Evolutionary conservation across 2,797 vertebrate genomes (phyloP).

Genomic region (Chrysolophus pictus): DNA sequence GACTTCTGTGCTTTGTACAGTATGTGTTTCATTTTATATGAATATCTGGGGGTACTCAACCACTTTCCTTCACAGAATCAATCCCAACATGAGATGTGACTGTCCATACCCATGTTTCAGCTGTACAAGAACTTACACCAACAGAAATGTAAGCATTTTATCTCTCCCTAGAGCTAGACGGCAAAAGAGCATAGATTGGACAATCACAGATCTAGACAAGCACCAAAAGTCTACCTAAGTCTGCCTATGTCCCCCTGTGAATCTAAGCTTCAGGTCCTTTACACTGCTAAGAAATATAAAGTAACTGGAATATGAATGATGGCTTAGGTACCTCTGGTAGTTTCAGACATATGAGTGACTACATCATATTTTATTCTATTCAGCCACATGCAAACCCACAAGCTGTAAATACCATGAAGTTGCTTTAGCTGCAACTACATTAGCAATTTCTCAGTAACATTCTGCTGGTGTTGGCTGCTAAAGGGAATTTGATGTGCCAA

Average conservation of each 20-base stretch:
- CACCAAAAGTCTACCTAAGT: neutral
- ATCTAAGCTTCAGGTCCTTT: neutral
- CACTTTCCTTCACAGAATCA: neutral
- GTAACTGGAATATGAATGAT: neutral
- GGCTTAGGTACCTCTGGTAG: neutral
- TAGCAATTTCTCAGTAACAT: neutral
- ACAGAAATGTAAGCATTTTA: neutral
- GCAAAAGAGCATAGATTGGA: neutral
- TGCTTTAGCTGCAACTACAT: neutral
- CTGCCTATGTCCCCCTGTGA: neutral
- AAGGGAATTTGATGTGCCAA: neutral
- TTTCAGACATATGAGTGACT: neutral
- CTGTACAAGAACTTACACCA: neutral
- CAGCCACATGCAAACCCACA: neutral
- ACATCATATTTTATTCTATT: neutral
- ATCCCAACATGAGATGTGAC: neutral
- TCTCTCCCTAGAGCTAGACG: neutral
- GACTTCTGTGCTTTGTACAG: neutral
- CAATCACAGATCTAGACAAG: neutral
- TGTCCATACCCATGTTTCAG: neutral
- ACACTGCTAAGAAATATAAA: neutral
- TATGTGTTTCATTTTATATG: neutral
- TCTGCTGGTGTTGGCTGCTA: neutral
- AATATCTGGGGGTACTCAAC: accelerated
- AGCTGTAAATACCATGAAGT: neutral